A percentile compares a stretch with the other conserved stretches of the same genome.
Conservation (phyloP, 2,888 invertebrate species). For the Aporophyla nigra region DNA sequence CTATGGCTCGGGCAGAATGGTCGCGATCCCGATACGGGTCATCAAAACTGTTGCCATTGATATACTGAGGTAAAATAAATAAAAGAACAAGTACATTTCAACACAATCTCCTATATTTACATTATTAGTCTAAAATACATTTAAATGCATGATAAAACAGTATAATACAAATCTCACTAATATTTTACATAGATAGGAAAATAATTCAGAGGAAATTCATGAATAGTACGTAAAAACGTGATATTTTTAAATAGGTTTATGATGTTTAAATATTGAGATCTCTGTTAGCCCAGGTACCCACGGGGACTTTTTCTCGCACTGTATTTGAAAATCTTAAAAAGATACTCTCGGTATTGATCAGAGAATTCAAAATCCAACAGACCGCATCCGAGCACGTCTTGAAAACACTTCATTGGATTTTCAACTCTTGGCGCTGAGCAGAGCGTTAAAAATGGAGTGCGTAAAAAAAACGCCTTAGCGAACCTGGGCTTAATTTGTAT, state of each 20-base stretch:
- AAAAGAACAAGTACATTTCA: conserved; percentile 44
- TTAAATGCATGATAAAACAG: conserved; percentile 56
- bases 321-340: not conserved
- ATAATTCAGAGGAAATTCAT: conserved; percentile 30
- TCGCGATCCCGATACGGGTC: too few relatives aligned
- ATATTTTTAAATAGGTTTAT: conserved; percentile 19
- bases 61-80: not conserved
- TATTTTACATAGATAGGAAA: conserved; percentile 52
- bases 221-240: conserved; percentile 15
- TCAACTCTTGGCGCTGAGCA: not conserved
- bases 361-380: not conserved
- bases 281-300: not conserved
- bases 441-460: not conserved
- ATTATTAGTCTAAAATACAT: conserved; percentile 56
- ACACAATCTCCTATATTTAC: conserved; percentile 65
- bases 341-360: not conserved
- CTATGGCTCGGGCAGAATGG: too few relatives aligned
- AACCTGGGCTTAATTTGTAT: not conserved
- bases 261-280: conserved; percentile 45
- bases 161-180: conserved; percentile 66
- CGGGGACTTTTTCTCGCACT: not conserved
- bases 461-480: not conserved
- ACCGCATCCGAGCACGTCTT: not conserved
- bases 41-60: not conserved
- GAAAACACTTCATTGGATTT: not conserved